phyloP scores from a whole-genome alignment of 1,140 invertebrate genomes.

The Bombus pascuorum region DNA sequence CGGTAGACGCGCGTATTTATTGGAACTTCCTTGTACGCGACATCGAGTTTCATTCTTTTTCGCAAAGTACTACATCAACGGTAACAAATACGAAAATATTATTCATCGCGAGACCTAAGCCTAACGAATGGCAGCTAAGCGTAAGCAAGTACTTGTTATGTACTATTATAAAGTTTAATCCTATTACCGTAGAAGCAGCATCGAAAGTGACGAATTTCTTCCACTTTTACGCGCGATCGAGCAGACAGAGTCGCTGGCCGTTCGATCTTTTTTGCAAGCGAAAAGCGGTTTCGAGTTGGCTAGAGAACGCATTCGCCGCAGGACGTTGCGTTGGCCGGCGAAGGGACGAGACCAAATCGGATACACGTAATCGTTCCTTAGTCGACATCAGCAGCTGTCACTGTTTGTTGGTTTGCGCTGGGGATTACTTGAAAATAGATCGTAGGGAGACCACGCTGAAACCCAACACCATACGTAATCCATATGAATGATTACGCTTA shows the following conservation, averaged over 20 bases:
- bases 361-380: slow-evolving; percentile 52
- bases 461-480: slow-evolving; percentile 76
- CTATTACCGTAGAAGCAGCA: neutral
- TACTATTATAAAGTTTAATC: slow-evolving; percentile 13
- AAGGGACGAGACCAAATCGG: slow-evolving; percentile 58
- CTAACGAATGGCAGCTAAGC: slow-evolving; percentile 23
- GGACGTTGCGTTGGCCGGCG: too few species aligned
- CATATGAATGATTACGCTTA: slow-evolving; percentile 76
- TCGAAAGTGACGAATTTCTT: neutral
- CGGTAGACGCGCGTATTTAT: neutral
- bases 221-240: slow-evolving; percentile 5
- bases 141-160: slow-evolving; percentile 17
- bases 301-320: neutral
- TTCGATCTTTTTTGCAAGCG: neutral
- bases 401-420: slow-evolving; percentile 79
- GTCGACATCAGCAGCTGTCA: slow-evolving; percentile 71
- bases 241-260: neutral
- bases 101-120: slow-evolving; percentile 8
- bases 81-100: neutral
- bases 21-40: neutral
- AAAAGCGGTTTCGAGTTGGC: neutral
- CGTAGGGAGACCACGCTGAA: slow-evolving; percentile 68
- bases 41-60: neutral
- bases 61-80: slow-evolving; percentile 3
- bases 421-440: slow-evolving; percentile 81